Evolutionary conservation across 1,140 invertebrate species (phyloP).

Genomic region (Batillaria attramentaria): DNA sequence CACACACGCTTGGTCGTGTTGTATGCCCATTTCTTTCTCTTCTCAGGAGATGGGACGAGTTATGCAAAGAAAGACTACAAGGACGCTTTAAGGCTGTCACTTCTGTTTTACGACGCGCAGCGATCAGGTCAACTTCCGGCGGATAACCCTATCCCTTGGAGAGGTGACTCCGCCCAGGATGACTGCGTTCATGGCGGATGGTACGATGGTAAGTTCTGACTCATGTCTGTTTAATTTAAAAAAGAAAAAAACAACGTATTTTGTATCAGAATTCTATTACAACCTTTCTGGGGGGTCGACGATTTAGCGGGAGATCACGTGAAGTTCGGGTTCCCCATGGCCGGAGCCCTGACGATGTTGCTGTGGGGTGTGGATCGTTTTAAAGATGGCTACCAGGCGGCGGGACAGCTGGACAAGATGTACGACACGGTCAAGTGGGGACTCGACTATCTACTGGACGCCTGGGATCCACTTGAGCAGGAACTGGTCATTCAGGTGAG

Average conservation of each 20-base stretch:
- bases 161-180: conserved; percentile 76
- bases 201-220: conserved; percentile 77
- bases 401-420: conserved; percentile 70
- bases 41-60: too few species aligned
- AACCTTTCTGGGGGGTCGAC: too few species aligned
- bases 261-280: too few species aligned
- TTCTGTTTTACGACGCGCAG: conserved; percentile 79
- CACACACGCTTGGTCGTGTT: too few species aligned
- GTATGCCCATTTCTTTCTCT: too few species aligned
- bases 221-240: too few species aligned
- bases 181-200: conserved; percentile 79
- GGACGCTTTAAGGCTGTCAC: conserved; percentile 73
- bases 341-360: conserved; percentile 75
- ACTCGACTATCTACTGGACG: conserved; percentile 78
- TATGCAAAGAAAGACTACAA: conserved; percentile 76
- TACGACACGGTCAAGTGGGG: conserved; percentile 74
- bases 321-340: conserved; percentile 80
- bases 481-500: conserved; percentile 49
- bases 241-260: too few species aligned
- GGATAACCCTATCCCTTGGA: conserved; percentile 76
- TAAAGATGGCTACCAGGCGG: conserved; percentile 70
- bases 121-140: conserved; percentile 76
- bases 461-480: conserved; percentile 40
- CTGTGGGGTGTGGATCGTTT: conserved; percentile 77
- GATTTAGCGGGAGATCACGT: conserved; percentile 80